A percentile compares a stretch with the other conserved stretches of the same genome.
phyloP scores from a whole-genome alignment of 1,140 invertebrate species.

The Ditylenchus dipsaci region DNA sequence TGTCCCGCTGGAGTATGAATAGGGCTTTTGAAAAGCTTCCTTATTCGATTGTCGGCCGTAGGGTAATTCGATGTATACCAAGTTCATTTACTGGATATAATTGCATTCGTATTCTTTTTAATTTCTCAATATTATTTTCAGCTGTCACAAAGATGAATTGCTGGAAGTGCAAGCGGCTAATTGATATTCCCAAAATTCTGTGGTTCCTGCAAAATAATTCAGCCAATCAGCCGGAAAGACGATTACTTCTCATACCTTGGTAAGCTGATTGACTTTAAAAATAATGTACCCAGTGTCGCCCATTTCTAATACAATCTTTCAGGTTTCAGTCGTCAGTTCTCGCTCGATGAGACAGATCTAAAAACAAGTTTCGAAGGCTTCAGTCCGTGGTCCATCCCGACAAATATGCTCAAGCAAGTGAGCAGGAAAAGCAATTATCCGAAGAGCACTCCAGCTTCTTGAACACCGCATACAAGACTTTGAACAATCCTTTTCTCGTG shows the following conservation, averaged over 20 bases:
- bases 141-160: slow-evolving; percentile 1
- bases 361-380: slow-evolving; percentile 9
- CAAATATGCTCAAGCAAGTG: slow-evolving; percentile 8
- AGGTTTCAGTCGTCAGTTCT: not conserved
- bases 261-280: not conserved
- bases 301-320: too few species aligned
- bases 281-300: too few species aligned
- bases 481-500: slow-evolving; percentile 16
- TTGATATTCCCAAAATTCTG: not conserved
- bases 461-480: slow-evolving; percentile 18
- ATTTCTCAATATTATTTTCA: not conserved
- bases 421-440: slow-evolving; percentile 13
- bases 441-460: slow-evolving; percentile 19
- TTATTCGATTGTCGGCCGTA: too few species aligned
- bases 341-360: slow-evolving; percentile 12
- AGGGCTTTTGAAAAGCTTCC: too few species aligned
- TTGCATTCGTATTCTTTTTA: too few species aligned
- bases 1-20: too few species aligned
- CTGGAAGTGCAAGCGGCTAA: slow-evolving; percentile 9
- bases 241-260: slow-evolving; percentile 22
- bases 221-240: slow-evolving; percentile 1
- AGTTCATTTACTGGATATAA: too few species aligned
- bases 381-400: slow-evolving; percentile 23
- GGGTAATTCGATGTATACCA: too few species aligned
- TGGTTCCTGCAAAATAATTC: slow-evolving; percentile 16